Base-by-base conservation (phyloP, 23 tunicate species). In the Corella eumyota region DNA sequence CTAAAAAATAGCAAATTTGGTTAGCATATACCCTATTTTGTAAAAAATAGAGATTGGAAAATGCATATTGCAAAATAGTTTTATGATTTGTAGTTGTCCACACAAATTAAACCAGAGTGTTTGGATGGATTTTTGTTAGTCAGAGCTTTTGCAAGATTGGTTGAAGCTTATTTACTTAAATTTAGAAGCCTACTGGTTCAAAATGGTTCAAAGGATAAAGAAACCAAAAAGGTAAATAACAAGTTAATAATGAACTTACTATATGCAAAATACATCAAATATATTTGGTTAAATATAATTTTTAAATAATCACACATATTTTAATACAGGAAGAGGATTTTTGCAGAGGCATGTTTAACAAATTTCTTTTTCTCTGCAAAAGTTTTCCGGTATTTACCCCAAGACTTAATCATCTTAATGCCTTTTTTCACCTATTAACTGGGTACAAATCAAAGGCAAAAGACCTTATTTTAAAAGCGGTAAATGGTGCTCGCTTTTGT, bases 351-450 rank as follows among this genome's bases (percentile, higher is more conserved):
- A 30, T 35, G 2, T 2, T 74, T 4, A 51, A 31, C 36, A 49
- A 56, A 24, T 25, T 73, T 34, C 21, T 29, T 21, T 38, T 62
- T 11, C 65, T 82, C 0, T 67, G 81, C 66, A 74, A 70, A 38
- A 31, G 30, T 30, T 86, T 77, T 30, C 86, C 95, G 1, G 81
- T 74, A 0, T 66, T 86, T 26, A 25, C 59, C 4, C 74, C 95
- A 23, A 40, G 86, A 1, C 66, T 44, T 25, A 54, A 58, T 30
- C 85, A 64, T 25, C 50, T 77, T 1, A 32, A 35, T 30, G 64
- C 84, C 0, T 76, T 55, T 60, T 61, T 45, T 28, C 51, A 50
- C 5, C 46, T 85, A 38, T 63, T 70, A 15, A 25, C 31, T 7
- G 66, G 65, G 2, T 50, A 66, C 26, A 58, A 25, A 17, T 31